A percentile compares a stretch with the other conserved stretches of the same genome.
phyloP scores from a whole-genome alignment of 2,888 invertebrate species.

The Mythimna loreyi region DNA sequence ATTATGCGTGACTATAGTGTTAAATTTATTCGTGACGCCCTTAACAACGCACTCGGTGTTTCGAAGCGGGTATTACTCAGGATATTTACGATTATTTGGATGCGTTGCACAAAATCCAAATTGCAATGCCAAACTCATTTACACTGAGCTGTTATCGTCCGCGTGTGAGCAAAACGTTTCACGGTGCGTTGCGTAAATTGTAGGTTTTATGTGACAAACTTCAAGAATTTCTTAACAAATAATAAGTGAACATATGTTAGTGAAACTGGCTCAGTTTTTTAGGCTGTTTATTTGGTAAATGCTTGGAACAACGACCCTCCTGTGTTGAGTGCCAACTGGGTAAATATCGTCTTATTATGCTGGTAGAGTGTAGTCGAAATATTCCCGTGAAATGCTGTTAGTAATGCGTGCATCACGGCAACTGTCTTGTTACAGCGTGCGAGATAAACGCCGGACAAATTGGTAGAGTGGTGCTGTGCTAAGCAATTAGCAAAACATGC shows the following conservation, averaged over 20 bases:
- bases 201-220: conserved; percentile 52
- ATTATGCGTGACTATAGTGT: conserved; percentile 66
- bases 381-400: conserved; percentile 53
- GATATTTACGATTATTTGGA: conserved; percentile 52
- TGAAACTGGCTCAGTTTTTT: conserved; percentile 61
- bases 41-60: conserved; percentile 44
- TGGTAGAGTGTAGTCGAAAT: conserved; percentile 36
- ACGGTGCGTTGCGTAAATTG: conserved; percentile 45
- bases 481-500: conserved; percentile 71
- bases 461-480: conserved; percentile 70
- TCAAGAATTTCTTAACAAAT: conserved; percentile 57
- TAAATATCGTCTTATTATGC: conserved; percentile 61
- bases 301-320: conserved; percentile 56
- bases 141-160: conserved; percentile 37
- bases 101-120: conserved; percentile 55
- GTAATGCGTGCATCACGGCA: conserved; percentile 66
- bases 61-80: conserved; percentile 37
- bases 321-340: conserved; percentile 65
- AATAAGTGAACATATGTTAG: conserved; percentile 60
- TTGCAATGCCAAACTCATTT: conserved; percentile 48
- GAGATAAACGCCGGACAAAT: conserved; percentile 69
- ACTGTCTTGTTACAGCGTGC: conserved; percentile 46
- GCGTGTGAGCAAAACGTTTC: conserved; percentile 45
- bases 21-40: conserved; percentile 53
- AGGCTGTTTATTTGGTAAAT: conserved; percentile 58